Percentiles rank a stretch among this genome's conserved stretches.
Evolutionary conservation across 2,113 vertebrate species (phyloP).

Genomic region (Nesoenas mayeri): DNA sequence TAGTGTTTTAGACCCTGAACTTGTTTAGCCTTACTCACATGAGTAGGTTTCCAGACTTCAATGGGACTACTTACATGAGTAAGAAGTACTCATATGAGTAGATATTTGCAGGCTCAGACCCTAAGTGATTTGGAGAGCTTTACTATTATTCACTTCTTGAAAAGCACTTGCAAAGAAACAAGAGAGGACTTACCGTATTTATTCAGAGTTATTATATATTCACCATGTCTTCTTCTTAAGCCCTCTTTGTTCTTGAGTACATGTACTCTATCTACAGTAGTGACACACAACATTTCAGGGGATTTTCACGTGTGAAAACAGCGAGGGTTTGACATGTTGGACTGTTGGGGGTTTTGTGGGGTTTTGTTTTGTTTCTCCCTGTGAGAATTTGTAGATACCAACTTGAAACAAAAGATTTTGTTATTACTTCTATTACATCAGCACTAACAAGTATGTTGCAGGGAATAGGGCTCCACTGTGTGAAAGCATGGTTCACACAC

Average conservation of each 20-base stretch:
- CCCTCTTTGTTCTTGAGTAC: slow-evolving; percentile 69
- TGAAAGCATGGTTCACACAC: not conserved
- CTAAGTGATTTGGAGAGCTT: slow-evolving; percentile 70
- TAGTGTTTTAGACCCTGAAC: slow-evolving; percentile 70
- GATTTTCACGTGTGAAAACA: slow-evolving; percentile 55
- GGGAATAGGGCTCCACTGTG: not conserved
- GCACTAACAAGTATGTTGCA: slow-evolving; percentile 15
- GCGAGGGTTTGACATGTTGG: slow-evolving; percentile 1
- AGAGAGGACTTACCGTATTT: slow-evolving; percentile 70
- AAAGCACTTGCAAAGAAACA: slow-evolving; percentile 72
- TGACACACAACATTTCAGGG: slow-evolving; percentile 47
- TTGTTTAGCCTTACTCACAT: slow-evolving; percentile 69
- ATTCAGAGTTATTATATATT: slow-evolving; percentile 72
- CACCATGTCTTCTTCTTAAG: slow-evolving; percentile 70
- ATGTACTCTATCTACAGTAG: slow-evolving; percentile 63
- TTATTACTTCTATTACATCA: not conserved
- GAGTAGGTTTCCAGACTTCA: slow-evolving; percentile 69
- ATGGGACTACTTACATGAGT: slow-evolving; percentile 65
- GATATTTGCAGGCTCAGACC: slow-evolving; percentile 69
- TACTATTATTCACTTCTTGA: slow-evolving; percentile 70
- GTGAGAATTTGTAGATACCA: slow-evolving; percentile 47
- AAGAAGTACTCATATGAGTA: slow-evolving; percentile 68
- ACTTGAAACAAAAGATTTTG: slow-evolving; percentile 56
- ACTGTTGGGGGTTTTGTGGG: slow-evolving; percentile 6
- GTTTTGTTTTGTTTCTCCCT: slow-evolving; percentile 53